Conservation (phyloP, 2,888 invertebrate species). For the Itoplectis maculator region DNA sequence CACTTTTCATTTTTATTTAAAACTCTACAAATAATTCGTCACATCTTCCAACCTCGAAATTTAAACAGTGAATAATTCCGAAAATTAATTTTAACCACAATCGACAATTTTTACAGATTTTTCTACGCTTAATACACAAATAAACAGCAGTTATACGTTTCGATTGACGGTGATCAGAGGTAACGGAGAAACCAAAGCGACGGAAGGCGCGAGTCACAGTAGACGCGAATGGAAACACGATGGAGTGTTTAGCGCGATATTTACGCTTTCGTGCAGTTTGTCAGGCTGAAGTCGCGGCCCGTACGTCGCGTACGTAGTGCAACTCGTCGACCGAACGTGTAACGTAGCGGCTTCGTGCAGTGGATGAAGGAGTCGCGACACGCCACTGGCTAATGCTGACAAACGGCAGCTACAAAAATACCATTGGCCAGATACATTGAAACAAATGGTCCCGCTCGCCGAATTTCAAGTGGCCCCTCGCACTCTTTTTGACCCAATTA, state of each 20-base stretch:
- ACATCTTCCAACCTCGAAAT: too few relatives aligned
- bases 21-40: too few relatives aligned
- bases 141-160: neutral
- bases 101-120: too few relatives aligned
- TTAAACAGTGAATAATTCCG: too few relatives aligned
- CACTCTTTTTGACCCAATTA: slow-evolving; percentile 31
- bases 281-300: slow-evolving; percentile 12
- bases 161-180: neutral
- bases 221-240: neutral
- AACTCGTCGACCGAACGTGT: neutral
- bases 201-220: neutral
- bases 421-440: slow-evolving; percentile 37
- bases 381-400: slow-evolving; percentile 54
- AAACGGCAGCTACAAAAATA: slow-evolving; percentile 44
- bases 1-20: too few relatives aligned
- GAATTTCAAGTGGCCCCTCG: slow-evolving; percentile 22
- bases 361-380: slow-evolving; percentile 55
- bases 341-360: slow-evolving; percentile 40
- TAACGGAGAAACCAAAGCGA: neutral
- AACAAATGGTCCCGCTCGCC: slow-evolving; percentile 42
- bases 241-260: neutral
- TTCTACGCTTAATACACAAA: too few relatives aligned
- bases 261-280: neutral
- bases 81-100: too few relatives aligned
- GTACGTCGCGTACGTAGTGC: slow-evolving; percentile 47